Conservation (phyloP, 2,797 vertebrate genomes). For the Pangasius krempfi region DNA sequence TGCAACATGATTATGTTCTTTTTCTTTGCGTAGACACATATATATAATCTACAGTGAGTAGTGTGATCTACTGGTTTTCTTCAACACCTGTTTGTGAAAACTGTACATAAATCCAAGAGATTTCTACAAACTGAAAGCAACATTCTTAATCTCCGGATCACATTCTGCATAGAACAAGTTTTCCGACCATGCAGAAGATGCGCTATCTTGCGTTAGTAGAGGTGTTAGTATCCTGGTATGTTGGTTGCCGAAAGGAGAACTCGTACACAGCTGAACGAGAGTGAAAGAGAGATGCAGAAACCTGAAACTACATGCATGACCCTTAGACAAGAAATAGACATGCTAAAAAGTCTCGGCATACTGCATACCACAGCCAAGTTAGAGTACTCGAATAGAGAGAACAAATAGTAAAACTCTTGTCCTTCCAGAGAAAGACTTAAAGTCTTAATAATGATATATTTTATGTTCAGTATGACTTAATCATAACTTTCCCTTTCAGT, state of each 20-base stretch:
- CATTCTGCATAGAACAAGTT: neutral
- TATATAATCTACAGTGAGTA: neutral
- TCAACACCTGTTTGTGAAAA: neutral
- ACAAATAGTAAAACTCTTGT: neutral
- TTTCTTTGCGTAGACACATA: neutral
- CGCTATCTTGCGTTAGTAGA: neutral
- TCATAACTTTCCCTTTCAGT: neutral
- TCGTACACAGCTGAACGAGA: constrained; percentile 4
- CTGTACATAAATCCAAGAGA: neutral
- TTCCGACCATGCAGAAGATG: neutral
- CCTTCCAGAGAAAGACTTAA: neutral
- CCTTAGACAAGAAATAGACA: constrained; percentile 71
- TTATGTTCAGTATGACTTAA: neutral
- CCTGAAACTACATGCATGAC: constrained; percentile 59
- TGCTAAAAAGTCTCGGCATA: constrained; percentile 65
- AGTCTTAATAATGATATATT: neutral
- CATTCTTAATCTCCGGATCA: neutral
- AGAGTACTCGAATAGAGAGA: neutral
- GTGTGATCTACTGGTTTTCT: neutral
- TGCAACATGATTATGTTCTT: neutral
- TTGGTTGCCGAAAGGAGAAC: constrained; percentile 5
- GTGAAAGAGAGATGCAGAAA: constrained; percentile 58
- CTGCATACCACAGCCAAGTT: constrained; percentile 50
- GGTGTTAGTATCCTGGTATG: neutral
- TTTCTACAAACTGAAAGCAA: neutral